Evolutionary conservation across 2,797 vertebrate species (phyloP), one percentile per base, ranked within the genome.

Genomic region (Sparus aurata): DNA sequence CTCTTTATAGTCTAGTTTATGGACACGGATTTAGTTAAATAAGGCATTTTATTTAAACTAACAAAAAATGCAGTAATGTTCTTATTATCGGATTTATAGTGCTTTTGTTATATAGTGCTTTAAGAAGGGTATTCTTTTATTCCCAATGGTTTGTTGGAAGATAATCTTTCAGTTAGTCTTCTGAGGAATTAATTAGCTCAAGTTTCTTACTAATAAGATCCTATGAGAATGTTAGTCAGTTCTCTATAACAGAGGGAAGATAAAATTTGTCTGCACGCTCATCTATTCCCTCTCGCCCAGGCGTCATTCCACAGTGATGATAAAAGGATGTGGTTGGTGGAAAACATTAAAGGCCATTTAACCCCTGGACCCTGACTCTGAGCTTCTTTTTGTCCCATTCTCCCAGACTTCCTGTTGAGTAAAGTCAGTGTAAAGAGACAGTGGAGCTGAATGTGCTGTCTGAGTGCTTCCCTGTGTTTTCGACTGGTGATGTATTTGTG

Each of bases 321-420:
- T 49, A 20, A 76, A 73, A 80, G 30, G 68, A 85, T 73, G 73
- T 68, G 69, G 41, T 58, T 61, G 55, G 65, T 27, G 73, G 49
- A 77, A 65, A 80, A 67, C 69, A 79, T 54, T 47, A 60, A 80
- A 76, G 80, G 46, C 41, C n/a, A 30, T 72, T 71, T 58, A 63
- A 86, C 62, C 62, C 27, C 50, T 73, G 75, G 75, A 64, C 82
- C 69, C 72, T 67, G 75, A 77, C 66, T 59, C 74, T 53, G 50
- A 53, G 57, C 59, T 76, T 86, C 59, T 75, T 68, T 80, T 78
- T 77, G 30, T 73, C 50, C 80, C 38, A 71, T 38, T 82, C 38
- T 70, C n/a, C 72, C 50, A 41, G 47, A 80, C 81, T 84, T 88
- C 84, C 79, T 85, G 82, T 84, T 34, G 57, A 45, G 70, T 77